Percentiles rank a stretch among this genome's conserved stretches.
phyloP scores from a whole-genome alignment of 2,113 vertebrate genomes.

The Semicossyphus pulcher region DNA sequence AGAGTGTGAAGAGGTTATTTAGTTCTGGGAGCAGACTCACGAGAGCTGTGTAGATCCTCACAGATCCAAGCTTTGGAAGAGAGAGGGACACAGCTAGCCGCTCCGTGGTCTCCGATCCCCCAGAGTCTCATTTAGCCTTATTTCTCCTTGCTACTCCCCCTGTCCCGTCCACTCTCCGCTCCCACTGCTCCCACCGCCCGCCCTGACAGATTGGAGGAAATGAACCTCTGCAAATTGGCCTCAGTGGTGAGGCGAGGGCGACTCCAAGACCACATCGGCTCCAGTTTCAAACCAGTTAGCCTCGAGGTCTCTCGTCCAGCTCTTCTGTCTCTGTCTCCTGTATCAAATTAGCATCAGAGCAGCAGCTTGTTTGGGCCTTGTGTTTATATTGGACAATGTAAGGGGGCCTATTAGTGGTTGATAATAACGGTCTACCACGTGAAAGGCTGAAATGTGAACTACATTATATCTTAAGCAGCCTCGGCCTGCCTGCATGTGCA shows the following conservation, averaged over 20 bases:
- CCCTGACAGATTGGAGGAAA: constrained; percentile 72
- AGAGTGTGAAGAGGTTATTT: constrained; percentile 40
- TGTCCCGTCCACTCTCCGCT: constrained; percentile 9
- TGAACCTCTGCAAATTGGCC: constrained; percentile 74
- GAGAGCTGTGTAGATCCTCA: constrained; percentile 15
- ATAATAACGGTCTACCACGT: constrained; percentile 32
- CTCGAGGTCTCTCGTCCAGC: constrained; percentile 28
- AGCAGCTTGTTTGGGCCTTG: constrained; percentile 32
- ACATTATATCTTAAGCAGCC: constrained; percentile 30
- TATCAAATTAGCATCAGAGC: constrained; percentile 63
- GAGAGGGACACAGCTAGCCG: constrained; percentile 16
- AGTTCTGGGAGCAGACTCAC: constrained; percentile 21
- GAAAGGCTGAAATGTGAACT: constrained; percentile 37
- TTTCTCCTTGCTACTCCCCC: constrained; percentile 41
- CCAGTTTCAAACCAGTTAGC: constrained; percentile 46
- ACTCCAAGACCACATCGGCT: constrained; percentile 33
- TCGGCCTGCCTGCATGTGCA: not conserved
- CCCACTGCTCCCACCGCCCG: constrained; percentile 27
- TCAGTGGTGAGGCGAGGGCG: constrained; percentile 48
- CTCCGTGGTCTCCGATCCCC: constrained; percentile 63
- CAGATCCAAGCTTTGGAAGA: constrained; percentile 18
- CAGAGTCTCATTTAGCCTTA: constrained; percentile 63
- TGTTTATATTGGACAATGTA: constrained; percentile 62
- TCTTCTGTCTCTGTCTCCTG: constrained; percentile 44
- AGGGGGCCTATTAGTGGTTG: constrained; percentile 46